A percentile compares a stretch with the other conserved stretches of the same genome.
Evolutionary conservation across 2,797 vertebrate genomes (phyloP).

Genomic region (Coregonus ussuriensis): DNA sequence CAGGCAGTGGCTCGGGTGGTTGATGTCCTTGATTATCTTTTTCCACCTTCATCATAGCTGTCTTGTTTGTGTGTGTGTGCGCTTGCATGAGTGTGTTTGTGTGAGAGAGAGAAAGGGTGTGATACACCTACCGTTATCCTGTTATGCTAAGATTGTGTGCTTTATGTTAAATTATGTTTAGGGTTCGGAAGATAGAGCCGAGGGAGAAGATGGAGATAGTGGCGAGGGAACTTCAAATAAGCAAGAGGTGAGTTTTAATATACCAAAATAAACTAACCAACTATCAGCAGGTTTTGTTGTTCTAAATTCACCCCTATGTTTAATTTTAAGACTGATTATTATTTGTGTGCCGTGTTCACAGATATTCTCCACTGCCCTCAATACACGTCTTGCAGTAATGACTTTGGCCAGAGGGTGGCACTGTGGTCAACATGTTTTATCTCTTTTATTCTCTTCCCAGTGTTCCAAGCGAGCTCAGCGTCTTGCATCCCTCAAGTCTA

Average conservation of each 20-base stretch:
- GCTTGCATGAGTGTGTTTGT: background rate
- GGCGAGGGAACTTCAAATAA: conserved; percentile 70
- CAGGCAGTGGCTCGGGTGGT: too few relatives aligned
- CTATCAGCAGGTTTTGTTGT: background rate
- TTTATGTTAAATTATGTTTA: conserved; percentile 17
- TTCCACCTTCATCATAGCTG: background rate
- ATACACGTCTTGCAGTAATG: background rate
- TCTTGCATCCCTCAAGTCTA: conserved; percentile 87
- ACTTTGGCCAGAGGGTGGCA: background rate
- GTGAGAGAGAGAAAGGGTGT: background rate
- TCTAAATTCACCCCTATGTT: background rate
- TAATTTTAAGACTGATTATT: background rate
- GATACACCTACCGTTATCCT: background rate
- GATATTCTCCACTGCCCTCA: background rate
- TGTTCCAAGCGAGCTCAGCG: conserved; percentile 79
- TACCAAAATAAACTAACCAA: background rate
- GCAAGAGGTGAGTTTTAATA: conserved; percentile 73
- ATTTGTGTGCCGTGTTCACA: background rate
- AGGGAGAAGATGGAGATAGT: conserved; percentile 48
- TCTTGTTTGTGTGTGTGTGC: conserved; percentile 17
- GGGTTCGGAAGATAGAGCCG: conserved; percentile 37
- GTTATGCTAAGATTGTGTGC: background rate
- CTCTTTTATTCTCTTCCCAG: conserved; percentile 63
- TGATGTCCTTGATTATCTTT: too few relatives aligned
- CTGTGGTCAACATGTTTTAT: background rate